Evolutionary conservation across 1,140 invertebrate genomes (phyloP), one percentile per base, ranked within the genome.

Genomic region (Neelides sp.): DNA sequence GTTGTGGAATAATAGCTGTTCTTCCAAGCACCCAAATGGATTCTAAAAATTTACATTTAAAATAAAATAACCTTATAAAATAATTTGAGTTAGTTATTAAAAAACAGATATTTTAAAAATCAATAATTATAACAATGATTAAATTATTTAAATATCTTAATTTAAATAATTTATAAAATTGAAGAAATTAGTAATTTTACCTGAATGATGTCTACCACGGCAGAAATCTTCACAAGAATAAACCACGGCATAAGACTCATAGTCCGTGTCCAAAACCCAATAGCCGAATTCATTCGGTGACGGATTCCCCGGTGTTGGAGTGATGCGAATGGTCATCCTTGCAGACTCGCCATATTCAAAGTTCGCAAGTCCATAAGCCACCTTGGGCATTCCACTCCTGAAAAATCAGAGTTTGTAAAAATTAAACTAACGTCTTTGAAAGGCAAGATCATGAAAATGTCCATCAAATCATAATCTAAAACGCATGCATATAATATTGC

Each of bases 181-280:
- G 19, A 5, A 47, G 34, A n/a, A 35, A 35, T 4, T 48, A 19
- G 45, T 22, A 15, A 12, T 8, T 22, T 49, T 53, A 61, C 59
- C 44, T 15, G 59, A 46, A 50, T 61, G 59, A 32, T 61, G 56
- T 35, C 57, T 44, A 19, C 57, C 59, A 8, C 59, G 27, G 30
- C 59, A 61, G 23, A 61, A 54, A 32, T 61, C 59, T 28, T 59
- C 52, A 40, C 59, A 61, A 20, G 59, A 61, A 36, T 64, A 68
- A 1, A 69, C 63, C 17, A 69, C 47, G 4, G 66, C 61, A 35
- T 67, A 68, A n/a, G 50, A 62, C 19, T 58, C 55, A 48, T 69
- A 69, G 44, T 69, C 67, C 0, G 67, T 69, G 35, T 68, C 63
- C 19, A 69, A 46, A 8, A 69, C 62, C 54, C 62, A 64, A 32